phyloP scores from a whole-genome alignment of 2,888 invertebrate genomes.

The Orchesellides sinensis region DNA sequence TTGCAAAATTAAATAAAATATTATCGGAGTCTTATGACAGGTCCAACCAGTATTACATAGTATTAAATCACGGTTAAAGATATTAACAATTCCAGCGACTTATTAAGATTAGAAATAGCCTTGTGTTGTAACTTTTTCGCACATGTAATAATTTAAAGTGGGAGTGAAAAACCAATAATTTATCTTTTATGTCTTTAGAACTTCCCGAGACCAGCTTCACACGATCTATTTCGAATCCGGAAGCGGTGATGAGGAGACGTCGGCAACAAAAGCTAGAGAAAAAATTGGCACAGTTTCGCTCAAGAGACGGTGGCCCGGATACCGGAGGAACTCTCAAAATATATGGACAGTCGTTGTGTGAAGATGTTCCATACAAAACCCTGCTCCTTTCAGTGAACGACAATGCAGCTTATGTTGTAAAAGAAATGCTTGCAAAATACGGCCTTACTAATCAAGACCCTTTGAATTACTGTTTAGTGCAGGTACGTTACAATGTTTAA shows the following conservation, averaged over 20 bases:
- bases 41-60: too few relatives aligned
- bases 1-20: too few relatives aligned
- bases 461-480: constrained; percentile 94
- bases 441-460: constrained; percentile 94
- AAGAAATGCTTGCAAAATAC: constrained; percentile 98
- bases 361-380: constrained; percentile 99
- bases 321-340: constrained; percentile 95
- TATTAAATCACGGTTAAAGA: too few relatives aligned
- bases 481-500: constrained; percentile 82
- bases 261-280: constrained; percentile 97
- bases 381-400: constrained; percentile 95
- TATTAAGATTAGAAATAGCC: too few relatives aligned
- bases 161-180: background rate
- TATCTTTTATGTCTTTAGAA: constrained; percentile 80
- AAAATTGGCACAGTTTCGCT: constrained; percentile 94
- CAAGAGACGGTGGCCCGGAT: constrained; percentile 96
- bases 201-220: constrained; percentile 99
- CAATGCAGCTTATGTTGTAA: constrained; percentile 93
- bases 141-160: too few relatives aligned
- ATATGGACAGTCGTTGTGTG: constrained; percentile 96
- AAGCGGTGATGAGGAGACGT: constrained; percentile 98
- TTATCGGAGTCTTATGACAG: too few relatives aligned
- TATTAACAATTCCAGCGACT: too few relatives aligned
- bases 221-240: constrained; percentile 99
- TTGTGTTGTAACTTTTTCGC: too few relatives aligned